phyloP scores from a whole-genome alignment of 2,888 invertebrate genomes.

The Nephrotoma guestfalica region DNA sequence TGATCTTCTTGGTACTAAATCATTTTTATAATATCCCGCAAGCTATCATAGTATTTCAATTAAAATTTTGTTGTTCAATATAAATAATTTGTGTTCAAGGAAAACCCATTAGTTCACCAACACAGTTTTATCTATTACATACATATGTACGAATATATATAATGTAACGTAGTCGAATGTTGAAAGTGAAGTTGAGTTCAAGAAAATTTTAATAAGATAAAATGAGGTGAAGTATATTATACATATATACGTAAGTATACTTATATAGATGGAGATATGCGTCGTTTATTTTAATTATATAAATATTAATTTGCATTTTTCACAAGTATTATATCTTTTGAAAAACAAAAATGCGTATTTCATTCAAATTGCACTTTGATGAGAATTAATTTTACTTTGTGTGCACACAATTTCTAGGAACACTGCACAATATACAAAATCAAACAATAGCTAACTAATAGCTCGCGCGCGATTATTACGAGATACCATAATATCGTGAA shows the following conservation, averaged over 20 bases:
- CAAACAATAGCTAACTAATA: background rate
- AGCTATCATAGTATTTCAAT: background rate
- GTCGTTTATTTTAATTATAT: background rate
- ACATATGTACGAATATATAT: background rate
- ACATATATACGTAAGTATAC: background rate
- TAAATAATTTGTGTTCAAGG: background rate
- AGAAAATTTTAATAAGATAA: background rate
- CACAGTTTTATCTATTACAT: background rate
- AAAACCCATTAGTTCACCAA: background rate
- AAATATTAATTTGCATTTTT: background rate
- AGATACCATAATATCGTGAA: background rate
- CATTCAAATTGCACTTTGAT: background rate
- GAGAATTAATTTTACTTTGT: background rate
- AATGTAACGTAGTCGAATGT: background rate
- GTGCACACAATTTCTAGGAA: background rate
- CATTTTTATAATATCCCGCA: background rate
- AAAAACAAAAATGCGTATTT: background rate
- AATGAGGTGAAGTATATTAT: background rate
- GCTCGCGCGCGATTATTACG: background rate
- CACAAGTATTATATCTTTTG: background rate
- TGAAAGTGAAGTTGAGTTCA: background rate
- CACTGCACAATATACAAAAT: background rate
- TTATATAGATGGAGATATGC: background rate
- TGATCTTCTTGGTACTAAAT: too few relatives aligned
- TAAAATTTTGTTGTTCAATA: background rate